These are phyloP conservation scores for Yponomeuta plumbellus DNA, from an alignment of 2,888 invertebrate genomes.

Conservation along the genomic window DNA sequence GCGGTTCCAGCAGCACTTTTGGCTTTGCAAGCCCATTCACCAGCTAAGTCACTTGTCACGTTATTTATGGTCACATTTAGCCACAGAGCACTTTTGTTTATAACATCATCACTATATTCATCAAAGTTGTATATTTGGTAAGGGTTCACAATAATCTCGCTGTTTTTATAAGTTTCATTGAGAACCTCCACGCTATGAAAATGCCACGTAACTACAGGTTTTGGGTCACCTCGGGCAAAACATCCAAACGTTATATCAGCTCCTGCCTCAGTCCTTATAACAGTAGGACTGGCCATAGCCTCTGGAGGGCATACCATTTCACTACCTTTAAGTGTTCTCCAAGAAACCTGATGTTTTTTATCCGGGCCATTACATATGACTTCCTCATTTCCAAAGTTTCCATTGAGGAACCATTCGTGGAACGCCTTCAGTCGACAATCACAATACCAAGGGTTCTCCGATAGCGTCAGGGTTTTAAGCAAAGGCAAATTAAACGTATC, in stretches of 20 bases:
- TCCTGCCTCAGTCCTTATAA: slow-evolving; percentile 83
- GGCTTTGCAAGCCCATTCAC: slow-evolving; percentile 89
- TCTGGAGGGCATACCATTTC: slow-evolving; percentile 90
- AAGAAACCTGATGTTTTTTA: slow-evolving; percentile 79
- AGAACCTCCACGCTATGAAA: slow-evolving; percentile 77
- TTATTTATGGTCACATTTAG: slow-evolving; percentile 89
- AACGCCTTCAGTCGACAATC: slow-evolving; percentile 90
- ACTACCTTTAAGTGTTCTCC: slow-evolving; percentile 83
- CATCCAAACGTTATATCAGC: slow-evolving; percentile 90
- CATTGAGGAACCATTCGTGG: slow-evolving; percentile 87
- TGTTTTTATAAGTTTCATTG: slow-evolving; percentile 48
- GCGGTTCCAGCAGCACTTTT: slow-evolving; percentile 80
- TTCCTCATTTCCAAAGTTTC: slow-evolving; percentile 85
- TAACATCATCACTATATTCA: slow-evolving; percentile 55
- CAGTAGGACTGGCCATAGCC: slow-evolving; percentile 76
- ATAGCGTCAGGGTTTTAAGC: slow-evolving; percentile 86
- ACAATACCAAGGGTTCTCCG: slow-evolving; percentile 93
- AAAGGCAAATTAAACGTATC: slow-evolving; percentile 64
- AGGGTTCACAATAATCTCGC: slow-evolving; percentile 51
- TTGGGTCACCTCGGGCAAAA: slow-evolving; percentile 86
- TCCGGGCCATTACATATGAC: slow-evolving; percentile 84
- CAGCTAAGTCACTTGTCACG: slow-evolving; percentile 87
- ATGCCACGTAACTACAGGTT: slow-evolving; percentile 87
- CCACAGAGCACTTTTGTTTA: slow-evolving; percentile 79
- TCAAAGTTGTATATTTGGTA: slow-evolving; percentile 47